These are phyloP conservation scores for Pherbina coryleti DNA, from an alignment of 2,888 invertebrate genomes.

Conservation along the genomic window DNA sequence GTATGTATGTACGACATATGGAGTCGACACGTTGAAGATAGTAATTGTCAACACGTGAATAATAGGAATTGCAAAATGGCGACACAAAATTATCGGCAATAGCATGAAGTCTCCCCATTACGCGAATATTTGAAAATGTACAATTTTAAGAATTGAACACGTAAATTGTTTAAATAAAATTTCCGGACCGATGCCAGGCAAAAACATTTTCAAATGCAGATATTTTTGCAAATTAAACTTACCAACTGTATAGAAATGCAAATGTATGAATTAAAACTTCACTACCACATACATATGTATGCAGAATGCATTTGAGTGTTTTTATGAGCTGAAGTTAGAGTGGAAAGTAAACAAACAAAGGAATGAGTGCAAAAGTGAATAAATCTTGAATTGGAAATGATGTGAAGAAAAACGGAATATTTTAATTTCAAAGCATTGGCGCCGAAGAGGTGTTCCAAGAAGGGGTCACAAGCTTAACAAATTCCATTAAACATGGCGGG, in stretches of 20 bases:
- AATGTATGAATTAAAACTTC: not conserved
- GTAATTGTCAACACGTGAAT: no score
- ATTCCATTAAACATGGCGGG: no score
- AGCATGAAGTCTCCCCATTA: not conserved
- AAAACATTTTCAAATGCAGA: not conserved
- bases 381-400: not conserved
- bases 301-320: not conserved
- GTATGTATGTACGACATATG: no score
- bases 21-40: no score
- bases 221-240: not conserved
- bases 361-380: slow-evolving; percentile 4
- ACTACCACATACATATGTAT: not conserved
- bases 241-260: not conserved
- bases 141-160: not conserved
- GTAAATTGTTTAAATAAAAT: not conserved
- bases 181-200: not conserved
- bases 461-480: no score
- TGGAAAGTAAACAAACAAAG: not conserved
- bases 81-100: no score
- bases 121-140: not conserved
- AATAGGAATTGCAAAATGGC: no score
- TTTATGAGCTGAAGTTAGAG: not conserved
- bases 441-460: no score
- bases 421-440: not conserved
- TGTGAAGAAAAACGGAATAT: slow-evolving; percentile 5